phyloP scores from a whole-genome alignment of 2,888 invertebrate genomes.

The Rhagonycha fulva region DNA sequence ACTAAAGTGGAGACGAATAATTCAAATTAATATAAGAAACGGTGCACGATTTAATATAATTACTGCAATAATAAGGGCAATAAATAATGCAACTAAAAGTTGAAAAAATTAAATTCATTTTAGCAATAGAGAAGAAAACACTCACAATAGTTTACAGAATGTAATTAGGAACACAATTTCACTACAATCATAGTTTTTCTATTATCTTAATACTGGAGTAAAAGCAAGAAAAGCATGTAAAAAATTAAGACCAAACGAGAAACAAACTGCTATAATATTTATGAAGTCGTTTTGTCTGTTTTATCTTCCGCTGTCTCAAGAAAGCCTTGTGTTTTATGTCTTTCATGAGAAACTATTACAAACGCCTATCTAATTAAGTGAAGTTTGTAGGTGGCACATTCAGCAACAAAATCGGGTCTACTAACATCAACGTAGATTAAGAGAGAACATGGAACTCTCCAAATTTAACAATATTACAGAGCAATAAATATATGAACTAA shows the following conservation, averaged over 20 bases:
- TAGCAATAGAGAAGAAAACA: too few species aligned
- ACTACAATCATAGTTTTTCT: not conserved
- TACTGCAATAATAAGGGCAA: too few species aligned
- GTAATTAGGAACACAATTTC: not conserved
- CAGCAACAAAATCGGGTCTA: conserved; percentile 7
- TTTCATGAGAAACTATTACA: conserved; percentile 10
- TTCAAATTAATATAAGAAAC: not conserved
- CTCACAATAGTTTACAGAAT: not conserved
- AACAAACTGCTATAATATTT: conserved; percentile 1
- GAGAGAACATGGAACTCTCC: not conserved
- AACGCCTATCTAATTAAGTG: conserved; percentile 7
- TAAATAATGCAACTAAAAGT: too few species aligned
- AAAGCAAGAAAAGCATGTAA: not conserved
- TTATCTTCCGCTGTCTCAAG: not conserved
- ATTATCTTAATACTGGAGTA: not conserved
- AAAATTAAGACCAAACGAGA: not conserved
- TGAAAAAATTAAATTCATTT: too few species aligned
- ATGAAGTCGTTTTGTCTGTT: conserved; percentile 4
- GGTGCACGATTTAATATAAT: too few species aligned
- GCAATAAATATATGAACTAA: conserved; percentile 3
- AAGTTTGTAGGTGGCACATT: conserved; percentile 14
- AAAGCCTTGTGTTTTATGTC: not conserved
- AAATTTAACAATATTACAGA: not conserved
- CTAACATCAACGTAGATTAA: conserved; percentile 5
- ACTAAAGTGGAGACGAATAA: not conserved